Evolutionary conservation across 2,113 vertebrate genomes (phyloP).

Genomic region (Aleadryas rufinucha): DNA sequence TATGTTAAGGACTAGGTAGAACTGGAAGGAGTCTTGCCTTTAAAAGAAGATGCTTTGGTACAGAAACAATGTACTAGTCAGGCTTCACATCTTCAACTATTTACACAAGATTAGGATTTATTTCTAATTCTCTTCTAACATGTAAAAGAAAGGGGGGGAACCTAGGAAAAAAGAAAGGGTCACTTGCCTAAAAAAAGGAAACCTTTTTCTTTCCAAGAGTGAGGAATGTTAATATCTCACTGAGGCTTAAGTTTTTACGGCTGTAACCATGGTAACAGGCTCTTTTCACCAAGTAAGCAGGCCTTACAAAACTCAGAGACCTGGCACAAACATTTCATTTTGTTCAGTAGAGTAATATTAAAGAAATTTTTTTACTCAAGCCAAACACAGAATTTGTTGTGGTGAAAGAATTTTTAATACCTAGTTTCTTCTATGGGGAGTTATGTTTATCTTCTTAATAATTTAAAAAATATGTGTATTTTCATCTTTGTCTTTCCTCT

Average conservation of each 20-base stretch:
- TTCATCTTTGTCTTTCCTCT: background rate
- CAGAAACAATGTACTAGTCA: constrained; percentile 54
- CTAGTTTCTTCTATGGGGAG: background rate
- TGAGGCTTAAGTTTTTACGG: constrained; percentile 82
- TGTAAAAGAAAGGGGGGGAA: constrained; percentile 48
- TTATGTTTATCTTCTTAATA: background rate
- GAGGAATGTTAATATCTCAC: constrained; percentile 88
- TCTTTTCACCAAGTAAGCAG: constrained; percentile 78
- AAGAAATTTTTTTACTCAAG: constrained; percentile 48
- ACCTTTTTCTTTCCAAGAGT: constrained; percentile 66
- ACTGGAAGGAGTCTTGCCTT: constrained; percentile 53
- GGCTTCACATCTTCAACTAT: constrained; percentile 56
- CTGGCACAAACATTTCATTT: constrained; percentile 72
- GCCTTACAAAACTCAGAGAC: constrained; percentile 63
- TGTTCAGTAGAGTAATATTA: constrained; percentile 66
- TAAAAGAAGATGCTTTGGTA: constrained; percentile 53
- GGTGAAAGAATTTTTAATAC: constrained; percentile 35
- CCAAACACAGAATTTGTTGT: constrained; percentile 54
- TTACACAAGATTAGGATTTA: constrained; percentile 69
- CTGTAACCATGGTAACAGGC: constrained; percentile 83
- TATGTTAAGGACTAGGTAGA: constrained; percentile 24
- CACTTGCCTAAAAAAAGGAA: constrained; percentile 66
- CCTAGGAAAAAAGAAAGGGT: constrained; percentile 45
- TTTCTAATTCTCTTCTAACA: constrained; percentile 60
- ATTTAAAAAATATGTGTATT: background rate